Evolutionary conservation across 2,888 invertebrate species (phyloP).

Genomic region (Dicyrtomina minuta): DNA sequence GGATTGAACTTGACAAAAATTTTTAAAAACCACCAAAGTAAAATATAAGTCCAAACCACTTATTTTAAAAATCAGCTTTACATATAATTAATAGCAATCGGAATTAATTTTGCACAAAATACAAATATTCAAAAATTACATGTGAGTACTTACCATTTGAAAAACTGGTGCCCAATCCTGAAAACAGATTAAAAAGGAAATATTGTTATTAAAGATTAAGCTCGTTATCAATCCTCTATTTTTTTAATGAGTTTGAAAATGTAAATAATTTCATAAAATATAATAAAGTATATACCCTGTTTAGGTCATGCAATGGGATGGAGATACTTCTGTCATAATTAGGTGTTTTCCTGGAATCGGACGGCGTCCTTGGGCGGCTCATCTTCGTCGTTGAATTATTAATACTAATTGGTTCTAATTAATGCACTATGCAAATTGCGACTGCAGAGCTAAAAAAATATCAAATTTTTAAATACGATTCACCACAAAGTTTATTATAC

Average conservation of each 20-base stretch:
- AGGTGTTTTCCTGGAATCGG: too few species aligned
- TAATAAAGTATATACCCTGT: conserved; percentile 32
- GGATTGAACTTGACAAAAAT: conserved; percentile 37
- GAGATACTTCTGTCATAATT: neutral
- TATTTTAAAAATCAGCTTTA: neutral
- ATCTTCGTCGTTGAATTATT: neutral
- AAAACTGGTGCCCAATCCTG: conserved; percentile 43
- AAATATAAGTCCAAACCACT: neutral
- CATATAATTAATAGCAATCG: neutral
- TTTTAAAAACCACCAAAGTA: neutral
- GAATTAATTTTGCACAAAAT: neutral
- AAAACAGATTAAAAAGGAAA: conserved; percentile 8
- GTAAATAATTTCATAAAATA: neutral
- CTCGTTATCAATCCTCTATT: neutral
- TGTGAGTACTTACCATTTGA: conserved; percentile 27
- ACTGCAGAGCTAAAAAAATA: too few species aligned
- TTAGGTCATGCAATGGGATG: conserved; percentile 35
- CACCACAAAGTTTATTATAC: too few species aligned
- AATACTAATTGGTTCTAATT: too few species aligned
- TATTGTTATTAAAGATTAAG: too few species aligned
- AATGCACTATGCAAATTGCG: too few species aligned
- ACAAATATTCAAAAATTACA: neutral
- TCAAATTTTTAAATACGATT: too few species aligned
- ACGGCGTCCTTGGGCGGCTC: neutral
- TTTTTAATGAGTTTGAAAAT: neutral